phyloP scores from a whole-genome alignment of 1,140 invertebrate species.

The Drosophila seguyi region DNA sequence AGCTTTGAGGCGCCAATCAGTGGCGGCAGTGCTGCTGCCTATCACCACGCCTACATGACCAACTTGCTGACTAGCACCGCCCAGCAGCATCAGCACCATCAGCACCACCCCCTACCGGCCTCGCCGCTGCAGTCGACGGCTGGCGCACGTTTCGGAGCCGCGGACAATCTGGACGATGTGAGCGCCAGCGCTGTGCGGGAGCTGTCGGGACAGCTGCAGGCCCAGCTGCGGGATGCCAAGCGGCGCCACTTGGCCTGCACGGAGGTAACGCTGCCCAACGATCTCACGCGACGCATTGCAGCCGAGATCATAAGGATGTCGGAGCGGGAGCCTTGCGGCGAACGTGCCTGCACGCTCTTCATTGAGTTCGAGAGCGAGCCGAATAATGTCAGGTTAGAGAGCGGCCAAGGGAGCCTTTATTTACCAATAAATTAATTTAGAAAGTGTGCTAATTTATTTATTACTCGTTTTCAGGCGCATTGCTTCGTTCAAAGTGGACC shows the following conservation, averaged over 20 bases:
- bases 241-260: constrained; percentile 91
- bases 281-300: constrained; percentile 91
- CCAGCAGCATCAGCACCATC: constrained; percentile 30
- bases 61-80: constrained; percentile 57
- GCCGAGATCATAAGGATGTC: constrained; percentile 91
- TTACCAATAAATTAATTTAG: not conserved
- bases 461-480: constrained; percentile 72
- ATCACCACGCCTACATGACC: constrained; percentile 64
- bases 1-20: constrained; percentile 59
- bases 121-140: constrained; percentile 71
- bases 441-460: not conserved
- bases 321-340: constrained; percentile 93
- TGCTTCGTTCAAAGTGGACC: constrained; percentile 92
- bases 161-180: constrained; percentile 72
- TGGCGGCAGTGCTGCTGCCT: constrained; percentile 48
- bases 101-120: constrained; percentile 50
- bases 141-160: constrained; percentile 56
- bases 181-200: constrained; percentile 85
- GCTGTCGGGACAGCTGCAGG: constrained; percentile 90
- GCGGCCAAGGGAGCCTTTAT: no score
- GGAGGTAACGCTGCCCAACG: constrained; percentile 92
- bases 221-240: constrained; percentile 91
- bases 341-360: constrained; percentile 91
- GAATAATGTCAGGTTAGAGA: constrained; percentile 87
- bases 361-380: constrained; percentile 90